phyloP scores from a whole-genome alignment of 64 coral and sea anemone species.

The Stichodactyla helianthus region DNA sequence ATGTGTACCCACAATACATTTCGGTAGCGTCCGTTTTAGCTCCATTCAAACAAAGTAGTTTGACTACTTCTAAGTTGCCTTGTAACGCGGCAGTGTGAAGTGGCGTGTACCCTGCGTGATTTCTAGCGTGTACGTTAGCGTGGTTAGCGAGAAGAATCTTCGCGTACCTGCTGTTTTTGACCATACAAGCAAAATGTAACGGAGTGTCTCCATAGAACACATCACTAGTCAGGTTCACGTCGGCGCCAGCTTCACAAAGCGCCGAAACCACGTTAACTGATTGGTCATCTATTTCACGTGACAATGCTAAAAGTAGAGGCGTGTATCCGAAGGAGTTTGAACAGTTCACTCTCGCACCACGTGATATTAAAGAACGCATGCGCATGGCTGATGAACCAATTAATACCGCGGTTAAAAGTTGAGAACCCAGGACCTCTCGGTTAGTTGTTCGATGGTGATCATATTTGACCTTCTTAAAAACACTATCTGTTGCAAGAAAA shows the following conservation, averaged over 20 bases:
- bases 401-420: constrained; percentile 34
- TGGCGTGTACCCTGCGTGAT: constrained; percentile 69
- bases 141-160: constrained; percentile 33
- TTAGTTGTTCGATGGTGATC: not conserved
- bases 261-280: constrained; percentile 5
- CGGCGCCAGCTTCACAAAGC: constrained; percentile 65
- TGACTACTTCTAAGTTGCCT: constrained; percentile 44
- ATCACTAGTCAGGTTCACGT: constrained; percentile 64
- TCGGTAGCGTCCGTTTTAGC: constrained; percentile 51
- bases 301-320: constrained; percentile 46
- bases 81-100: constrained; percentile 59
- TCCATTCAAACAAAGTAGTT: constrained; percentile 48
- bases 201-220: constrained; percentile 61
- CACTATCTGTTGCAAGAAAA: not conserved
- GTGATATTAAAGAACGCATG: constrained; percentile 35
- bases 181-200: constrained; percentile 48
- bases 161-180: constrained; percentile 5
- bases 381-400: constrained; percentile 9
- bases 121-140: constrained; percentile 53
- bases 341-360: constrained; percentile 55
- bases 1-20: constrained; percentile 62
- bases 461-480: not conserved
- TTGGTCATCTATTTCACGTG: constrained; percentile 10
- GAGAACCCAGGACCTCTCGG: not conserved
- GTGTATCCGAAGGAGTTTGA: constrained; percentile 46